phyloP scores from a whole-genome alignment of 64 coral and sea anemone genomes.

The Montipora foliosa region DNA sequence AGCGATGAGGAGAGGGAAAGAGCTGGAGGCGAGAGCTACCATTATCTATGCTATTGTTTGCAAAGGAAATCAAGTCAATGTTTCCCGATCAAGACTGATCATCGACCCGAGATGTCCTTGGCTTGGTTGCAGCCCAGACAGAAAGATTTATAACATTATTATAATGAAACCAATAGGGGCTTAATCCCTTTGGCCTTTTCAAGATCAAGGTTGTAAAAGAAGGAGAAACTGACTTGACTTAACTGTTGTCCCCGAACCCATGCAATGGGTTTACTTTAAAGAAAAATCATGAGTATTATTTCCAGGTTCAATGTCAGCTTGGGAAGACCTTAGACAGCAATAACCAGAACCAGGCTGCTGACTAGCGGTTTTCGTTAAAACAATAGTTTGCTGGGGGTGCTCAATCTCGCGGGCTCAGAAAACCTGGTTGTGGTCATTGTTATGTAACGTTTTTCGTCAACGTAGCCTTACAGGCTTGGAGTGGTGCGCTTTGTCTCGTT shows the following conservation, averaged over 20 bases:
- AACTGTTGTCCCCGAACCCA: background rate
- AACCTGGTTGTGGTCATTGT: no score
- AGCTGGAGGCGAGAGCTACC: background rate
- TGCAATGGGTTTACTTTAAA: background rate
- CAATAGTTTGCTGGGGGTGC: no score
- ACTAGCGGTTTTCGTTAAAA: no score
- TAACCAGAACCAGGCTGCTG: no score
- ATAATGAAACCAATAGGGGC: background rate
- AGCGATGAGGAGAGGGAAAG: no score
- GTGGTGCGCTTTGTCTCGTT: slow-evolving; percentile 17
- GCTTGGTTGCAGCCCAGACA: slow-evolving; percentile 46
- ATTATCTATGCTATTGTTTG: slow-evolving; percentile 49
- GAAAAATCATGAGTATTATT: background rate
- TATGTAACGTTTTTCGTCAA: background rate
- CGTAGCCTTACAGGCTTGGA: background rate
- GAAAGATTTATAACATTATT: slow-evolving; percentile 42
- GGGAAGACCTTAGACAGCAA: background rate
- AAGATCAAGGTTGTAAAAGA: slow-evolving; percentile 38
- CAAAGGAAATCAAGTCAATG: slow-evolving; percentile 33
- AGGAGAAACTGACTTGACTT: slow-evolving; percentile 10
- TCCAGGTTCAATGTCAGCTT: no score
- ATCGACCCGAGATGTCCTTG: slow-evolving; percentile 47
- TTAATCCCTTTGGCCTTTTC: slow-evolving; percentile 30
- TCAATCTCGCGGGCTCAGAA: no score
- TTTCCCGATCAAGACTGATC: slow-evolving; percentile 58